These are phyloP conservation scores for Clistopyga incitator DNA, from an alignment of 2,888 invertebrate genomes.

Conservation along the genomic window DNA sequence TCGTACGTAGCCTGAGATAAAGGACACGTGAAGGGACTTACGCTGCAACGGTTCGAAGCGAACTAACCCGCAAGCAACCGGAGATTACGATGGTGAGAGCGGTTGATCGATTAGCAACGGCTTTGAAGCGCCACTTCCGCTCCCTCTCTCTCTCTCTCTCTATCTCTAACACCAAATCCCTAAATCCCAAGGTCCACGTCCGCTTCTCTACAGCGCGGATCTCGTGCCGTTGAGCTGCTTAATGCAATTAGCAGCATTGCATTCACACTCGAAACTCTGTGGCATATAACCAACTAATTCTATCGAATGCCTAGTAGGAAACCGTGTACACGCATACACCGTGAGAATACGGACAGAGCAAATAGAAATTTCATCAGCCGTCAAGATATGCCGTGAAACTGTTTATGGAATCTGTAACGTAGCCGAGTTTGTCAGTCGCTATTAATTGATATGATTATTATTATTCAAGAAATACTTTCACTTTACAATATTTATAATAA, in stretches of 20 bases:
- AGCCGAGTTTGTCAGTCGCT: background rate
- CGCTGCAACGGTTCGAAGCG: conserved; percentile 41
- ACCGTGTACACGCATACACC: background rate
- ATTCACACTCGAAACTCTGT: conserved; percentile 42
- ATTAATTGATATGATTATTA: too few species aligned
- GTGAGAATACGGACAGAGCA: background rate
- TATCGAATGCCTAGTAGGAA: background rate
- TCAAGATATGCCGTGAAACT: background rate
- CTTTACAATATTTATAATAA: too few species aligned
- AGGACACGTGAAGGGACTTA: conserved; percentile 34
- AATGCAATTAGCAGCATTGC: conserved; percentile 64
- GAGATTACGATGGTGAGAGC: conserved; percentile 67
- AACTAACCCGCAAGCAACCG: conserved; percentile 58
- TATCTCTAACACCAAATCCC: conserved; percentile 17
- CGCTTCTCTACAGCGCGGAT: background rate
- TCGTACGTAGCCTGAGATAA: conserved; percentile 21
- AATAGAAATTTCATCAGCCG: background rate
- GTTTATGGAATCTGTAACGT: background rate
- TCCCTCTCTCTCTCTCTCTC: conserved; percentile 43
- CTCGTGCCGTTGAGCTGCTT: conserved; percentile 27
- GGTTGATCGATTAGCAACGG: conserved; percentile 70
- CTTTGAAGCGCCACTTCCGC: conserved; percentile 67
- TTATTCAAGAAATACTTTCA: too few species aligned
- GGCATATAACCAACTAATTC: conserved; percentile 23
- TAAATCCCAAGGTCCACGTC: conserved; percentile 27